These are phyloP conservation scores for Taeniopygia guttata DNA, from an alignment of 2,797 vertebrate species.

Conservation along the genomic window DNA sequence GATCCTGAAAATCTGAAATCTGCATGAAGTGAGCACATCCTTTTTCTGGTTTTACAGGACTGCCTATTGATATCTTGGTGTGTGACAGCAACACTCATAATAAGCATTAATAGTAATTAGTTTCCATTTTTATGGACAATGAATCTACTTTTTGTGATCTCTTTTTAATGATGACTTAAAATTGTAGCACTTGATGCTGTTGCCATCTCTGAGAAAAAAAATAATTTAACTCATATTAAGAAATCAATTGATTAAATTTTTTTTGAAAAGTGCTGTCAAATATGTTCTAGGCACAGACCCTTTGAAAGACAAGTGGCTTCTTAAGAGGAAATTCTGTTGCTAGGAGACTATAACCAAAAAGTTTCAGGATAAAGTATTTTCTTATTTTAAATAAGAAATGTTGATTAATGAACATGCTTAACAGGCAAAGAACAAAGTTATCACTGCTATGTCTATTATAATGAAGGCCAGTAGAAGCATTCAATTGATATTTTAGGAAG, in stretches of 20 bases:
- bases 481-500: slow-evolving; percentile 12
- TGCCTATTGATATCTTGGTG: not conserved
- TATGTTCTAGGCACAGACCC: not conserved
- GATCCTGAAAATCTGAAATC: not conserved
- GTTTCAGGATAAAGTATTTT: slow-evolving; percentile 37
- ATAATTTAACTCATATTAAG: not conserved
- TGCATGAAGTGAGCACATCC: not conserved
- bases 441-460: slow-evolving; percentile 19
- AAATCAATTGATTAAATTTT: slow-evolving; percentile 13
- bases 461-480: slow-evolving; percentile 1
- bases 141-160: not conserved
- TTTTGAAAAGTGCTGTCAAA: slow-evolving; percentile 20
- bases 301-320: slow-evolving; percentile 52
- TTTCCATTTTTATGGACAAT: not conserved
- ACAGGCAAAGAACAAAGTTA: slow-evolving; percentile 42
- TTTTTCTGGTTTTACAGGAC: not conserved
- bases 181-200: not conserved
- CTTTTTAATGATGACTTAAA: not conserved
- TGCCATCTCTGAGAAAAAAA: not conserved
- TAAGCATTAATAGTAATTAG: not conserved
- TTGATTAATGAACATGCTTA: slow-evolving; percentile 51
- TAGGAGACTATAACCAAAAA: slow-evolving; percentile 39
- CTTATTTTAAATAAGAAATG: slow-evolving; percentile 50
- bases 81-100: not conserved
- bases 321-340: slow-evolving; percentile 49